Evolutionary conservation across 2,113 vertebrate species (phyloP).

Genomic region (Anser cygnoides): DNA sequence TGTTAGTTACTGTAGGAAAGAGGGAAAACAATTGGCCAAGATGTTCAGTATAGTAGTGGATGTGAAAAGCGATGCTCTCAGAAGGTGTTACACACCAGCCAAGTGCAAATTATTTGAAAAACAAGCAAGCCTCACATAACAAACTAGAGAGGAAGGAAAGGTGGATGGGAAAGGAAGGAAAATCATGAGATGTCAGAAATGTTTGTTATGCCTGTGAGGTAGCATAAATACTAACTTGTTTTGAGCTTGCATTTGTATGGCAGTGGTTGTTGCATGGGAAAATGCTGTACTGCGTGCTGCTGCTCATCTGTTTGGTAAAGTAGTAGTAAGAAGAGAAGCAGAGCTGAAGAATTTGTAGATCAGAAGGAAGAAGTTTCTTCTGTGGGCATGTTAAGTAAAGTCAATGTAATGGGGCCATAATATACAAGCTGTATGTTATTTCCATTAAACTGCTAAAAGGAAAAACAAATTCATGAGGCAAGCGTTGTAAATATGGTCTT

Average conservation of each 20-base stretch:
- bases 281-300: background rate
- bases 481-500: background rate
- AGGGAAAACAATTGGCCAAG: background rate
- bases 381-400: background rate
- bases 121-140: background rate
- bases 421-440: background rate
- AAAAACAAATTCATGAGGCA: background rate
- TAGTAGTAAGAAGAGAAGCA: background rate
- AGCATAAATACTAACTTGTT: background rate
- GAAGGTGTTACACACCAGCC: background rate
- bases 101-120: background rate
- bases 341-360: background rate
- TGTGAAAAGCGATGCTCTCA: background rate
- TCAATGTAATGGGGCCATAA: background rate
- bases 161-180: background rate
- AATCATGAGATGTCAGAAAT: background rate
- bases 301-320: background rate
- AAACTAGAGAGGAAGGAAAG: background rate
- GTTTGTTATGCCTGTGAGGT: background rate
- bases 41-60: background rate
- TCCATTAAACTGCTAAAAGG: background rate
- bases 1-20: background rate
- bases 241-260: background rate
- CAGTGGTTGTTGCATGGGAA: background rate
- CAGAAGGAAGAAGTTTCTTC: background rate